phyloP scores from a whole-genome alignment of 2,888 invertebrate species.

The Pseudococcus jackbeardsleyi region DNA sequence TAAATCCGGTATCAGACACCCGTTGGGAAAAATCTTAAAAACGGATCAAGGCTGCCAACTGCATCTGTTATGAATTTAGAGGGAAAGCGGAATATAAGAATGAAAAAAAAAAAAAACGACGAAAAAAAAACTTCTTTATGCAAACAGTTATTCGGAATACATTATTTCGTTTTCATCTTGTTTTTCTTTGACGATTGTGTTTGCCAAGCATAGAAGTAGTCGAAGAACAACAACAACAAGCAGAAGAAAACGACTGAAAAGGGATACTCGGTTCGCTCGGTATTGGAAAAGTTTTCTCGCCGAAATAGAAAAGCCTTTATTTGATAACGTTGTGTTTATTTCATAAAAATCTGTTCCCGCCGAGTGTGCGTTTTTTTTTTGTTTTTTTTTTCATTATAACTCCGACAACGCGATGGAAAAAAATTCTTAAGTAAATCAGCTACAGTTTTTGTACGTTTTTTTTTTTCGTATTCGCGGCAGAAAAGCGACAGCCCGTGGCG shows the following conservation, averaged over 20 bases:
- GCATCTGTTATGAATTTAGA: constrained; percentile 61
- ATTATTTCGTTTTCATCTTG: constrained; percentile 57
- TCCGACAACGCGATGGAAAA: neutral
- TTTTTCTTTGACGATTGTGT: constrained; percentile 50
- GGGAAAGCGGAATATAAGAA: neutral
- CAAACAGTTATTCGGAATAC: constrained; percentile 60
- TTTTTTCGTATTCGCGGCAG: neutral
- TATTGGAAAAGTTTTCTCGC: constrained; percentile 49
- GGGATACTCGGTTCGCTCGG: constrained; percentile 8
- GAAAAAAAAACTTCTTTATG: constrained; percentile 42
- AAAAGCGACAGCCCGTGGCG: constrained; percentile 10
- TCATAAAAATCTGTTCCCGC: constrained; percentile 42
- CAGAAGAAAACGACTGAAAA: constrained; percentile 9
- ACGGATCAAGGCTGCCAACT: constrained; percentile 62
- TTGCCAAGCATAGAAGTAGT: constrained; percentile 17
- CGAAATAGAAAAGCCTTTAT: constrained; percentile 50
- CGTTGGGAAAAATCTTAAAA: constrained; percentile 62
- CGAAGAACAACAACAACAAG: neutral
- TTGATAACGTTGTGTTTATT: constrained; percentile 50
- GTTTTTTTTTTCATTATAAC: constrained; percentile 15
- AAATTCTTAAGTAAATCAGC: constrained; percentile 36
- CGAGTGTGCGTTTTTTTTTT: neutral
- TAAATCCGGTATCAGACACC: constrained; percentile 61
- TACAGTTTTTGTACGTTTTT: neutral
- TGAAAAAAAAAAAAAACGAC: neutral